Base-by-base conservation (phyloP, 1,140 invertebrate species). In the Pinna nobilis region DNA sequence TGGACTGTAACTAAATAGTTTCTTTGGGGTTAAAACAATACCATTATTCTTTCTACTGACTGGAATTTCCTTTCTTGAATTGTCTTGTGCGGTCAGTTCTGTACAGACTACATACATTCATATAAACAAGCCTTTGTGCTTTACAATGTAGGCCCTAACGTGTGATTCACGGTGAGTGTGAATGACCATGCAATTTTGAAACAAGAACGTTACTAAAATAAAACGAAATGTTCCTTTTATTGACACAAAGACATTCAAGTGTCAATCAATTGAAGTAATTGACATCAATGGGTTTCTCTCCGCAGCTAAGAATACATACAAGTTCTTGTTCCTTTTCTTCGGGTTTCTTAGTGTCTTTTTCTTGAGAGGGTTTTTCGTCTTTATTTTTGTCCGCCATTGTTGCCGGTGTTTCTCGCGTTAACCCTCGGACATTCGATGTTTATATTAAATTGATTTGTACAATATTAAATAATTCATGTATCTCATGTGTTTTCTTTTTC, bases 331-430 rank as follows among this genome's bases (percentile, higher is more conserved):
- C 86, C 67, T 87, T 87, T 44, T 81, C 82, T 18, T 76, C 80
- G 53, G 59, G 73, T 66, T 85, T 86, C 65, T 87, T 87, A 44
- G 77, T 79, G 44, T 86, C 80, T 70, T 83, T 82, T 61, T 83
- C 77, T 33, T 87, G 82, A 23, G 75, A 72, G 60, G 77, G 80
- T 32, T 78, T 77, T 69, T 82, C 81, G 68, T 85, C 80, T 69
- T 85, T 87, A 44, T 76, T 82, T 28, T 80, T 81, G 77, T 87
- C 85, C 60, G 82, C 83, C 84, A 86, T 86, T 72, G 78, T 84
- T 79, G 74, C 77, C 74, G 77, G 70, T 79, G 53, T 33, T n/a
- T 72, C 61, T 70, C 69, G 28, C 18, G 13, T 6, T 15, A 44
- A 15, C 25, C 25, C 15, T 60, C 33, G 20, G 18, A 7, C 30